Percentiles rank a stretch among this genome's conserved stretches.
Conservation (phyloP, 2,888 invertebrate genomes). For the Coleophora flavipennella region DNA sequence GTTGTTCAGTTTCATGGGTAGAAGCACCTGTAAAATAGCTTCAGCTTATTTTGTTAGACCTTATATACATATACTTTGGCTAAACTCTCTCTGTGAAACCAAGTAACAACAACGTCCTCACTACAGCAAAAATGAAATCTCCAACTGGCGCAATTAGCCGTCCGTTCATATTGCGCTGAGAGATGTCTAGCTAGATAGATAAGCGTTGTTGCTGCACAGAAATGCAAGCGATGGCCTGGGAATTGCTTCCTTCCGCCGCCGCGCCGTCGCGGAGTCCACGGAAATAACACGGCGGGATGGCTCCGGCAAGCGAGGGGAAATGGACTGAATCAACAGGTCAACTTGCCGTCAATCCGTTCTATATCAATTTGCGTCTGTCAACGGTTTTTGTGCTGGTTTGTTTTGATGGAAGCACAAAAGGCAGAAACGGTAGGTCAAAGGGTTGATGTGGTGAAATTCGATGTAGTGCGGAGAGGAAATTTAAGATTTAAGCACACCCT, state of each 20-base stretch:
- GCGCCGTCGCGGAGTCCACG: slow-evolving; percentile 35
- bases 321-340: slow-evolving; percentile 62
- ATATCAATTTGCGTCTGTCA: neutral
- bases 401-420: neutral
- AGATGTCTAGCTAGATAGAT: neutral
- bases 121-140: too few species aligned
- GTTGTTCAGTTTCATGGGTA: too few species aligned
- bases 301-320: slow-evolving; percentile 56
- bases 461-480: too few species aligned
- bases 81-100: too few species aligned
- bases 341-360: neutral
- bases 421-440: too few species aligned
- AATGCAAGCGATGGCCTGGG: slow-evolving; percentile 39
- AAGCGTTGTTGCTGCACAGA: slow-evolving; percentile 16
- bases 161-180: neutral
- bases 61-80: too few species aligned
- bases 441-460: too few species aligned
- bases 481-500: too few species aligned
- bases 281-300: slow-evolving; percentile 58
- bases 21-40: too few species aligned
- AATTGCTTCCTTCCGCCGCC: slow-evolving; percentile 64
- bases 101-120: too few species aligned
- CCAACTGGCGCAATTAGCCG: too few species aligned
- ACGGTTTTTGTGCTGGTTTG: neutral
- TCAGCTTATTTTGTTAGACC: too few species aligned